Conservation (phyloP, 2,113 vertebrate genomes). For the Scomber scombrus region DNA sequence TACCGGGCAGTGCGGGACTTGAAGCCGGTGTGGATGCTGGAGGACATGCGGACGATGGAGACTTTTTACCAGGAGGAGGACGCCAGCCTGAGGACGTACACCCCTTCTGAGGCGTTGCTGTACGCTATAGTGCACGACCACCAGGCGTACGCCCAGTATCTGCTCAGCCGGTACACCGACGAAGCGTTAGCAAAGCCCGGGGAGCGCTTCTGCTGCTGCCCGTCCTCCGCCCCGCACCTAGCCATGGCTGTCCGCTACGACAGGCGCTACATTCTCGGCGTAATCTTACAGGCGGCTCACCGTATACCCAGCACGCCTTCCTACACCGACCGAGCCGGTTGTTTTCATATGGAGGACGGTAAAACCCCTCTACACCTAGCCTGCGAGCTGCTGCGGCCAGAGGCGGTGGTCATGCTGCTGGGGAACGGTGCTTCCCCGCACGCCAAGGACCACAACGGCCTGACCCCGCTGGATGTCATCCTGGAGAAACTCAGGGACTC, state of each 20-base stretch:
- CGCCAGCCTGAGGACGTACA: slow-evolving; percentile 84
- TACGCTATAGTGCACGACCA: slow-evolving; percentile 94
- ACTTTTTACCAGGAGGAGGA: slow-evolving; percentile 89
- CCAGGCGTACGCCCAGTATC: slow-evolving; percentile 88
- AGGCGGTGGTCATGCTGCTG: slow-evolving; percentile 86
- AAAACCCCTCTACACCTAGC: slow-evolving; percentile 90
- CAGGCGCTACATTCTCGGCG: slow-evolving; percentile 87
- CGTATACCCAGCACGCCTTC: slow-evolving; percentile 80
- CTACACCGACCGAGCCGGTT: slow-evolving; percentile 84
- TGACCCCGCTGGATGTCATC: slow-evolving; percentile 88
- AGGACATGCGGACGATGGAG: slow-evolving; percentile 93
- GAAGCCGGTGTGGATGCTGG: slow-evolving; percentile 92
- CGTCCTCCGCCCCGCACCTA: slow-evolving; percentile 88
- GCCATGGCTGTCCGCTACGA: slow-evolving; percentile 91
- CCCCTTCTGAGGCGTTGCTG: slow-evolving; percentile 90
- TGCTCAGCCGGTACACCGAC: slow-evolving; percentile 86
- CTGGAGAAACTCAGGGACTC: slow-evolving; percentile 88
- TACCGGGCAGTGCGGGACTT: slow-evolving; percentile 92
- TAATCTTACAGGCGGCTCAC: slow-evolving; percentile 89
- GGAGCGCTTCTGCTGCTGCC: slow-evolving; percentile 88
- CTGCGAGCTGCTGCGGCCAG: slow-evolving; percentile 88
- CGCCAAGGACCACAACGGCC: slow-evolving; percentile 85
- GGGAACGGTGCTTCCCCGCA: slow-evolving; percentile 89
- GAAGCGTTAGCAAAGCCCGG: slow-evolving; percentile 89
- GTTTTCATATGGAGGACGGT: slow-evolving; percentile 86